Base-by-base conservation (phyloP, 2,888 invertebrate genomes). In the Liposcelis brunnea region DNA sequence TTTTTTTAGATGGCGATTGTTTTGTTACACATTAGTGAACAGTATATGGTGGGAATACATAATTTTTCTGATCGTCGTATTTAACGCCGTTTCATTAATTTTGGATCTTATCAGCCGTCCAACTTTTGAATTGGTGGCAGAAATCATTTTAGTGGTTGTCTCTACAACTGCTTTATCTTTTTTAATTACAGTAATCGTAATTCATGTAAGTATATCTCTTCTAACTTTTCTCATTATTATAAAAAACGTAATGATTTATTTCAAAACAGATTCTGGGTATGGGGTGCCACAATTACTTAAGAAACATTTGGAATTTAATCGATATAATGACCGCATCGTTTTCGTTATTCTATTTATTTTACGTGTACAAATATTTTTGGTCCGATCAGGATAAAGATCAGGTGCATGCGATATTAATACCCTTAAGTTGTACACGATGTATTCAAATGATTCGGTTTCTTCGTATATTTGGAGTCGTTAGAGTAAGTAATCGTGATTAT, bases 381-480 rank as follows among this genome's bases (percentile, higher is more conserved):
- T 6, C 26, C 5, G 26, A 26, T n/a, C n/a, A n/a, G n/a, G n/a
- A n/a, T n/a, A n/a, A n/a, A n/a, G 26, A 26, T 4, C 5, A 26
- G 4, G 26, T 6, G 8, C 26, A 26, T 6, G 8, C 4, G 8
- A 26, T 26, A 4, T 6, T 26, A 26, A 26, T 26, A 6, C 26
- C 26, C 8, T 26, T 26, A 8, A 26, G 26, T 26, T 26, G 26
- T 33, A n/a, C 31, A 21, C 2, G 15, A 19, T 10, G 11, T 4
- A 11, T 42, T 42, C 26, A 26, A 26, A 26, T 26, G 61, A 54
- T 69, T 1, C 58, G 70, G 0, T 65, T 70, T 38, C 54, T 69
- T 1, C 58, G 69, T 26, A 59, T 69, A 1, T 66, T 64, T 49
- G 63, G 68, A 52, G 53, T 69, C 26, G 64, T 68, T 40, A 61